Percentiles rank a stretch among this genome's conserved stretches.
phyloP scores from a whole-genome alignment of 2,113 vertebrate species.

The Elephas maximus region DNA sequence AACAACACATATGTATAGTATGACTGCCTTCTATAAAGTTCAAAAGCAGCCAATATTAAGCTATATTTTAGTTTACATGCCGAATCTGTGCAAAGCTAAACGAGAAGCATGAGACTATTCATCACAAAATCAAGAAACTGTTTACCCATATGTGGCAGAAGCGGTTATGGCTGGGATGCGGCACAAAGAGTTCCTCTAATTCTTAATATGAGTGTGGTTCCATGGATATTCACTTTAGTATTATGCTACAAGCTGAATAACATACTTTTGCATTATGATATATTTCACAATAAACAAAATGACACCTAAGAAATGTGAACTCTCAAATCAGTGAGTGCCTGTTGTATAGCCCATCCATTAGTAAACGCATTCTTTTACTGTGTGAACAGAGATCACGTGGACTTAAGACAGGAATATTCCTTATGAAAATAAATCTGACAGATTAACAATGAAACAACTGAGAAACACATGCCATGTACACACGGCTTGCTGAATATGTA shows the following conservation, averaged over 20 bases:
- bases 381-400: not conserved
- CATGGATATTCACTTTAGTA: not conserved
- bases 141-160: not conserved
- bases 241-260: not conserved
- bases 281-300: not conserved
- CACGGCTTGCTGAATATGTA: not conserved
- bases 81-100: not conserved
- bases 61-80: not conserved
- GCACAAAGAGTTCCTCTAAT: not conserved
- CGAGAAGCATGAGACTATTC: not conserved
- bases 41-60: conserved; percentile 1
- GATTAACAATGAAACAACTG: not conserved
- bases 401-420: not conserved
- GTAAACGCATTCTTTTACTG: conserved; percentile 18
- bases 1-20: not conserved
- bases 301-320: not conserved
- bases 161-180: not conserved
- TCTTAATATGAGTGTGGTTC: conserved; percentile 9
- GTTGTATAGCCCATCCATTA: not conserved
- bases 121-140: not conserved
- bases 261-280: not conserved
- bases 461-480: not conserved
- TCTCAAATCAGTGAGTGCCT: not conserved
- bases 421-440: conserved; percentile 3
- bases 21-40: not conserved